phyloP scores from a whole-genome alignment of 2,888 invertebrate genomes.

The Andrena hattorfiana region DNA sequence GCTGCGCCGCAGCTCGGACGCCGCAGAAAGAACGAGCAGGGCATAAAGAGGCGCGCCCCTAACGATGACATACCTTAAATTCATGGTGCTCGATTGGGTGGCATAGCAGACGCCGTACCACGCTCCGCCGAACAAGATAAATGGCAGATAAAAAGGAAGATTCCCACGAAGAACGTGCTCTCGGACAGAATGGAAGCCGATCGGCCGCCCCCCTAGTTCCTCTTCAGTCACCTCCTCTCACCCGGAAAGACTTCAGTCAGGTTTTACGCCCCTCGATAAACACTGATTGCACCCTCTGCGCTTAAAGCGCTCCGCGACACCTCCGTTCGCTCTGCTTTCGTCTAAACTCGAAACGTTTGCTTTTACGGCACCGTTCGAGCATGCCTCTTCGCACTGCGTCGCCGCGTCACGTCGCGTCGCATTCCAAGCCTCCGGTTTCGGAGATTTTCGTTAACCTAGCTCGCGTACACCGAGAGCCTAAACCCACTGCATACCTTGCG shows the following conservation, averaged over 20 bases:
- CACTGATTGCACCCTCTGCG: constrained; percentile 54
- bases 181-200: constrained; percentile 32
- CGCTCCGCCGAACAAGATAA: constrained; percentile 53
- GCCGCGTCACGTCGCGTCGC: neutral
- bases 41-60: constrained; percentile 28
- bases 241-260: constrained; percentile 39
- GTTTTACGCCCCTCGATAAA: constrained; percentile 65
- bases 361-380: constrained; percentile 1
- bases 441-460: neutral
- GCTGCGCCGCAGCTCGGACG: too few relatives aligned
- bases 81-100: constrained; percentile 43
- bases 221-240: constrained; percentile 15
- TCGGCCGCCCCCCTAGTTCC: constrained; percentile 17
- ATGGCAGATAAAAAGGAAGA: constrained; percentile 43
- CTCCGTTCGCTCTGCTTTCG: constrained; percentile 18
- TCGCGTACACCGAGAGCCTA: neutral
- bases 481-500: too few relatives aligned
- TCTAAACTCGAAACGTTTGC: constrained; percentile 8
- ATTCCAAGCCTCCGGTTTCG: neutral
- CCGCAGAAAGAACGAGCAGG: neutral
- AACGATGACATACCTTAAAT: constrained; percentile 51
- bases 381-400: neutral
- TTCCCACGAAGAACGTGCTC: constrained; percentile 7
- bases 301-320: constrained; percentile 9
- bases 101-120: constrained; percentile 17